Evolutionary conservation across 2,888 invertebrate species (phyloP), one percentile per base, ranked within the genome.

Genomic region (Drosophila tanythrix): DNA sequence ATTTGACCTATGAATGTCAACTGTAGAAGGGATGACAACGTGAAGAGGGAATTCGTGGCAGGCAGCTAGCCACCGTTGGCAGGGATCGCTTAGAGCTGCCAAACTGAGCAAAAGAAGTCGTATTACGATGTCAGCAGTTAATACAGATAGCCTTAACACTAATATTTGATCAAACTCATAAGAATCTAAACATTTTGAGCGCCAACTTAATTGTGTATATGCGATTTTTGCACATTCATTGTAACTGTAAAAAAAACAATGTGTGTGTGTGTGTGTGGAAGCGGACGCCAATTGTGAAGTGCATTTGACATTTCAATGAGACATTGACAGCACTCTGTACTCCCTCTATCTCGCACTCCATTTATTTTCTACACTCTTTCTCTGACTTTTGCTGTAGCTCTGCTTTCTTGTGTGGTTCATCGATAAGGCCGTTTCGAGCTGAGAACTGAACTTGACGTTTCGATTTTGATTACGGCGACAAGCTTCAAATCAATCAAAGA

Each of bases 221-320:
- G 15, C 25, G 46, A 46, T 46, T 7, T 15, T 25, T 10, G 35
- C 25, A 36, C 25, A 55, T 55, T 55, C 18, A 18, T 1, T 35
- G 36, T 27, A 25, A 27, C 35, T 35, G 21, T 10, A 2, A 25
- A 18, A 21, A 21, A 25, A 21, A 21, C 11, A 43, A 21, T 11
- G n/a, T 1, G 18, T 29, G 18, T 50, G 33, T 13, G 38, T 38
- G 38, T 40, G 21, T 21, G 40, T 11, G 43, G 2, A 38, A n/a
- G 13, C 38, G 36, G 29, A 29, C 13, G 38, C 2, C 76, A 75
- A 74, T 82, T 78, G 70, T 72, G 50, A 72, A 84, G 72, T 84
- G 83, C 84, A 84, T 74, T 87, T 84, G 88, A 82, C 87, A 69
- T 84, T 72, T 82, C 76, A 87, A 76, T 84, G 79, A 68, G 64